Percentiles rank a stretch among this genome's conserved stretches.
Evolutionary conservation across 2,797 vertebrate species (phyloP).

Genomic region (Poecilia wingei): DNA sequence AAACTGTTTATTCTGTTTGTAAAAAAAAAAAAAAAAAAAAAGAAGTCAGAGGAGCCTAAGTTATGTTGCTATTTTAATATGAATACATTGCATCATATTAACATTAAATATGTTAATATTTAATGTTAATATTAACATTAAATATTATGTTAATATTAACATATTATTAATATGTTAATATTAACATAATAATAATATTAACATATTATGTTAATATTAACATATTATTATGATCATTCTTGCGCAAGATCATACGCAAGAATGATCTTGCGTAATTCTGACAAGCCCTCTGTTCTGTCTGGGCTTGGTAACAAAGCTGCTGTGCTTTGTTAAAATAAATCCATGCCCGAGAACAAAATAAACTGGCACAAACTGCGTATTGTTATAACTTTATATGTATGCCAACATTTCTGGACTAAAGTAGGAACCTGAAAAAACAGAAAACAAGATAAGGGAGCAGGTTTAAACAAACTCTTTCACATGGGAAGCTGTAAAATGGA

Average conservation of each 20-base stretch:
- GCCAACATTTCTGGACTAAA: conserved; percentile 44
- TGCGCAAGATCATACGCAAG: no score
- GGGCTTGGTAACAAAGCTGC: background rate
- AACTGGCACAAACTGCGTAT: conserved; percentile 6
- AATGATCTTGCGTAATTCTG: background rate
- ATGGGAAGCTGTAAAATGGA: conserved; percentile 36
- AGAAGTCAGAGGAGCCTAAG: background rate
- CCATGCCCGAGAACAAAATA: conserved; percentile 19
- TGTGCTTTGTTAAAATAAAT: background rate
- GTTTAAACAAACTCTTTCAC: conserved; percentile 25
- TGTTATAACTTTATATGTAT: conserved; percentile 27
- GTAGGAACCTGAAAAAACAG: conserved; percentile 67
- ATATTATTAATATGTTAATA: no score
- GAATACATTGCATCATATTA: background rate
- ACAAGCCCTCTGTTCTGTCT: background rate
- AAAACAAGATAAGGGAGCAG: conserved; percentile 58
- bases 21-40: background rate
- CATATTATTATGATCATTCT: no score
- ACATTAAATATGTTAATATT: no score
- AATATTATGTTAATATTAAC: no score
- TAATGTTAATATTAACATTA: no score
- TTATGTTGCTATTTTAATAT: background rate
- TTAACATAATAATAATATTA: no score
- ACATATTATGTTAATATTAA: no score
- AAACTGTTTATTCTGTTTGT: background rate